Evolutionary conservation across 2,888 invertebrate species (phyloP).

Genomic region (Aphidoletes aphidimyza): DNA sequence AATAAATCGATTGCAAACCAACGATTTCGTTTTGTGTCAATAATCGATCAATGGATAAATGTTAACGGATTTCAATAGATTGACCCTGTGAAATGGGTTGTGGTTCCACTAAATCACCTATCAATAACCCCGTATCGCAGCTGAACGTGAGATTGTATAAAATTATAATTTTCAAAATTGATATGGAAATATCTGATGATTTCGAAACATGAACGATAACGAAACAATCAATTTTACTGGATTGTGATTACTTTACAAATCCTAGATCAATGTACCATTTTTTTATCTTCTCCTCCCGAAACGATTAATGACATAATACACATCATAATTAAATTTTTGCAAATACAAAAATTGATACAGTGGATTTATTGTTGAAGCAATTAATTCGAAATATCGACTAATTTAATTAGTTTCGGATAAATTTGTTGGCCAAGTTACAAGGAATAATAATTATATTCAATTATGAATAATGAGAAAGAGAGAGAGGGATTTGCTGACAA

Average conservation of each 20-base stretch:
- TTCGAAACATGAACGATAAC: too few relatives aligned
- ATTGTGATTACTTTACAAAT: background rate
- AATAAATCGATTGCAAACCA: background rate
- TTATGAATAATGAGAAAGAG: too few relatives aligned
- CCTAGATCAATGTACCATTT: background rate
- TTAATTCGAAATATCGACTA: background rate
- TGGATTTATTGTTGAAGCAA: background rate
- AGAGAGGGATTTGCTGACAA: too few relatives aligned
- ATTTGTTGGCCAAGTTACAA: background rate
- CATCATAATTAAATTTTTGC: background rate
- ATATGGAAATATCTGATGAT: background rate
- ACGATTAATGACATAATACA: background rate
- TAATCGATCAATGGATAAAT: background rate
- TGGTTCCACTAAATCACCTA: background rate
- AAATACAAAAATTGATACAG: background rate
- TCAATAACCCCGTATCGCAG: too few relatives aligned
- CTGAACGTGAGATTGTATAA: too few relatives aligned
- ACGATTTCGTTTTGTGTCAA: constrained; percentile 1
- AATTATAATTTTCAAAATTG: constrained; percentile 23
- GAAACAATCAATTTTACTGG: constrained; percentile 1
- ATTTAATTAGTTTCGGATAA: background rate
- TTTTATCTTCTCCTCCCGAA: too few relatives aligned
- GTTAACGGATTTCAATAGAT: background rate
- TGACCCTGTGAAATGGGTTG: background rate
- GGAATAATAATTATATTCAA: too few relatives aligned